Base-by-base conservation (phyloP, 1,140 invertebrate species). In the Bombus superbus region DNA sequence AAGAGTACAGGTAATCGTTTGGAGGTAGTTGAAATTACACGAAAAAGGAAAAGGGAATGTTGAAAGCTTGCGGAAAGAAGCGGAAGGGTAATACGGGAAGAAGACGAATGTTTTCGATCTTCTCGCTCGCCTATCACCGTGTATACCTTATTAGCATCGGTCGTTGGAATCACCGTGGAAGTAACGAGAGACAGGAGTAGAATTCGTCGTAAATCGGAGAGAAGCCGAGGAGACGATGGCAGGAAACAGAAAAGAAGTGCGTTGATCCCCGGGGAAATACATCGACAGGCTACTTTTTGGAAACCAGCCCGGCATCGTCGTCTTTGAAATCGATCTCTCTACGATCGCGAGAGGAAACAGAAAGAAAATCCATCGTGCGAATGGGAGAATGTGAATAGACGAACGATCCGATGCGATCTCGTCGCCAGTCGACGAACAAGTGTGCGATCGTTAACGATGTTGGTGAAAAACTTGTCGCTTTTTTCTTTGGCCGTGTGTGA, bases 1-100 rank as follows among this genome's bases (percentile, higher is more conserved):
- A 95, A 95, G 92, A 87, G 91, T 90, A 90, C 62, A 86, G 91
- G 88, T 93, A 93, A 92, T 92, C 74, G 82, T 78, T 68, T 92
- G 94, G 62, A 93, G 90, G 82, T 35, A 13, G 79, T 86, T 86
- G 85, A 80, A 86, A 83, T 73, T 68, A 25, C 64, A n/a, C 15
- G 64, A 53, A 72, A 40, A 13, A 15, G 38, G 25, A 86, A 66
- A 75, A 66, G 78, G 75, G 59, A 44, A 82, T 79, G 59, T 44
- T 75, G 57, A 79, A 62, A 69, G 64, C 15, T 10, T 68, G 1
- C 53, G 57, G 40, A 35, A n/a, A n/a, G 47, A 22, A 42, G 72
- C n/a, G 69, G 38, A 47, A 40, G 66, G 40, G 78, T 32, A 32
- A 64, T 68, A 38, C 38, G 71, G 38, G 38, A 42, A 69, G 38